Conservation (phyloP, 2,888 invertebrate genomes). For the Morpho achilles region DNA sequence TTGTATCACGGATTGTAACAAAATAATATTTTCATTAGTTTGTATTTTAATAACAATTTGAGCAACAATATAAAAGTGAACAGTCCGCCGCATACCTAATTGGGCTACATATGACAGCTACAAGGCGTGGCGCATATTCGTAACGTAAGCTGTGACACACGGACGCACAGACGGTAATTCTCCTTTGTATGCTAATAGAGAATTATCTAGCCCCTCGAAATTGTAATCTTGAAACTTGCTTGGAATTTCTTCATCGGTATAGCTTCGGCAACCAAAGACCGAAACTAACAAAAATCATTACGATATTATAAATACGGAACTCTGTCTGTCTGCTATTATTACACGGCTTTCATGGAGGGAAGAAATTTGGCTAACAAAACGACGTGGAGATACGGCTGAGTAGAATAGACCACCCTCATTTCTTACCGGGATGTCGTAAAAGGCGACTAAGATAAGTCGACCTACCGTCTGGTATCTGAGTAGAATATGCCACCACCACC, state of each 20-base stretch:
- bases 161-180: constrained; percentile 71
- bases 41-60: constrained; percentile 1
- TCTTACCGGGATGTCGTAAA: no score
- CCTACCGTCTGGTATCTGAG: no score
- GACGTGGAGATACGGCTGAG: no score
- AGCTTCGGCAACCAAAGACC: neutral
- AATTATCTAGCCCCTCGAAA: constrained; percentile 77
- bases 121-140: constrained; percentile 65
- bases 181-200: constrained; percentile 78
- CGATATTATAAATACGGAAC: no score
- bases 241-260: constrained; percentile 71
- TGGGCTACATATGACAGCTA: constrained; percentile 74
- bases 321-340: no score
- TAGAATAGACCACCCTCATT: no score
- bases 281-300: neutral
- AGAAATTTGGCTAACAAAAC: no score
- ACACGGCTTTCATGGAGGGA: no score
- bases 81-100: constrained; percentile 63
- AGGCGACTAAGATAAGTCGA: no score
- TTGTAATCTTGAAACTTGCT: constrained; percentile 74
- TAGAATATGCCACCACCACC: no score
- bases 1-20: no score
- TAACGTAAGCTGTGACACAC: constrained; percentile 65
- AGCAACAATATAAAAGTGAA: constrained; percentile 6
- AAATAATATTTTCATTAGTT: no score